Conservation (phyloP, 2,888 invertebrate genomes). For the Dynastes grantii region DNA sequence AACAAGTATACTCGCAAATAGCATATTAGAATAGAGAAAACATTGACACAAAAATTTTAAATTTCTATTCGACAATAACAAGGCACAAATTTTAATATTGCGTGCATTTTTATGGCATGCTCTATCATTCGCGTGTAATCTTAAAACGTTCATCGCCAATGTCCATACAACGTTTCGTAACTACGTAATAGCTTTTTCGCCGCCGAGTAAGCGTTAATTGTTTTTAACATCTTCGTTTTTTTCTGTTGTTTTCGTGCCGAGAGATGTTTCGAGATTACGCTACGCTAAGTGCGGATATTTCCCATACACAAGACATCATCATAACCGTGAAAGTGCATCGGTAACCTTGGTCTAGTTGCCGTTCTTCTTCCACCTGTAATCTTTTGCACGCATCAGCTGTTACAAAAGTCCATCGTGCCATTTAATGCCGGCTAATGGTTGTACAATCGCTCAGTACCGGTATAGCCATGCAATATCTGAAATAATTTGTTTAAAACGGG, state of each 20-base stretch:
- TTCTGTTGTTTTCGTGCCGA: neutral
- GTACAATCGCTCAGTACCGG: too few species aligned
- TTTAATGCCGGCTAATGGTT: neutral
- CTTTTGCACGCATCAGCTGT: slow-evolving; percentile 53
- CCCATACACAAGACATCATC: slow-evolving; percentile 57
- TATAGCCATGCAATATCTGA: too few species aligned
- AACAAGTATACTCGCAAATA: too few species aligned
- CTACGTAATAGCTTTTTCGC: neutral
- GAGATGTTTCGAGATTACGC: slow-evolving; percentile 52
- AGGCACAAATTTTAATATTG: too few species aligned
- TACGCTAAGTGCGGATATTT: slow-evolving; percentile 57
- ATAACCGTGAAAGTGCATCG: slow-evolving; percentile 60
- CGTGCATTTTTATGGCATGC: too few species aligned
- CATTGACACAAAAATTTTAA: too few species aligned
- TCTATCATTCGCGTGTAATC: neutral
- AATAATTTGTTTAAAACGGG: too few species aligned
- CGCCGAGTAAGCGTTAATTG: slow-evolving; percentile 52
- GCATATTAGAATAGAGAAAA: too few species aligned
- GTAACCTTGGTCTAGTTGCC: slow-evolving; percentile 59
- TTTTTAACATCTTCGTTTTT: slow-evolving; percentile 49
- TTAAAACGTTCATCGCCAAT: neutral
- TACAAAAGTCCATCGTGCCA: slow-evolving; percentile 40
- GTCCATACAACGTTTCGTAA: neutral
- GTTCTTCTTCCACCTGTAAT: slow-evolving; percentile 57
- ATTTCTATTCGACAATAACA: too few species aligned